These are phyloP conservation scores for Eupithecia vulgata DNA, from an alignment of 2,888 invertebrate species.

Conservation along the genomic window DNA sequence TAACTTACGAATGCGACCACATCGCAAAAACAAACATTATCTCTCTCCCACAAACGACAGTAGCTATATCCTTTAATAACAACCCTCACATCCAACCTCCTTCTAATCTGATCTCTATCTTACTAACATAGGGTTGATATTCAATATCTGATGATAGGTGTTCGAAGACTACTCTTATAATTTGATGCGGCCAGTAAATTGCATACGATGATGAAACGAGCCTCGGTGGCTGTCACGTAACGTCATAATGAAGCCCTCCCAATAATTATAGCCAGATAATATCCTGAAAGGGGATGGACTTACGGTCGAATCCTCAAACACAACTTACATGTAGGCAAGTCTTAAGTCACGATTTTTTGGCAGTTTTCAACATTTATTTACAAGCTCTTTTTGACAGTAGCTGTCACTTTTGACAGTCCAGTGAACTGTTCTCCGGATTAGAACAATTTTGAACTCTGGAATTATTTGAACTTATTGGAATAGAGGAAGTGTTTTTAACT, in stretches of 20 bases:
- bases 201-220: conserved; percentile 60
- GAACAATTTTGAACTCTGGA: too few relatives aligned
- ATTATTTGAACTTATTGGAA: too few relatives aligned
- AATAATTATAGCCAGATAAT: conserved; percentile 73
- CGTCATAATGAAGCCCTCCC: conserved; percentile 72
- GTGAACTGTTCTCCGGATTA: too few relatives aligned
- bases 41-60: conserved; percentile 44
- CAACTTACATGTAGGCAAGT: too few relatives aligned
- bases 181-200: conserved; percentile 66
- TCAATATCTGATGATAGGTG: conserved; percentile 43
- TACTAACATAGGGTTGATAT: conserved; percentile 39
- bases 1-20: conserved; percentile 5
- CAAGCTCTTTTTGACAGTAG: too few relatives aligned
- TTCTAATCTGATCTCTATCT: conserved; percentile 45
- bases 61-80: conserved; percentile 48
- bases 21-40: conserved; percentile 12
- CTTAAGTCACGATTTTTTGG: too few relatives aligned
- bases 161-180: conserved; percentile 53
- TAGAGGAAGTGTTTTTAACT: too few relatives aligned
- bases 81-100: conserved; percentile 18
- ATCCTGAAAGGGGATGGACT: conserved; percentile 56
- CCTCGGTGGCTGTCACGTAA: conserved; percentile 72
- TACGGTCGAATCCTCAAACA: too few relatives aligned
- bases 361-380: too few relatives aligned
- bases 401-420: too few relatives aligned